Base-by-base conservation (phyloP, 2,888 invertebrate genomes). In the Hirtodrosophila histrioides region DNA sequence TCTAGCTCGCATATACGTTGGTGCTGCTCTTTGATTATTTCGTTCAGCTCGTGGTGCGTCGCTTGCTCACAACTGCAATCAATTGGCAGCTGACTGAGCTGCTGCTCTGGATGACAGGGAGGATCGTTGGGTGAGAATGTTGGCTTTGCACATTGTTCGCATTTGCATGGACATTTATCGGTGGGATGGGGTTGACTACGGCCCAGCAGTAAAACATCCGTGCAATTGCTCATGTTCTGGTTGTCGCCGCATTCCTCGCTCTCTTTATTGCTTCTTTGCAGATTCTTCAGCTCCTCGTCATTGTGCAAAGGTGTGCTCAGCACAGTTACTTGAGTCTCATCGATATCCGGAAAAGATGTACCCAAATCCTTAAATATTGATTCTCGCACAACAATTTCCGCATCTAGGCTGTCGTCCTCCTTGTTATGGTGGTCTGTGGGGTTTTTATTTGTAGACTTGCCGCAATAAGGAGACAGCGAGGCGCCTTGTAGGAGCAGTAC, bases 191-290 rank as follows among this genome's bases (percentile, higher is more conserved):
- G n/a, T 29, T 53, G 64, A 4, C 72, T 70, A 6, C 64, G 64
- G 6, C 73, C 69, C 35, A 82, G 51, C 11, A 83, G 51, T 17
- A 84, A 50, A n/a, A 84, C 88, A 43, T 84, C 83, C 8, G 84
- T 83, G 43, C 66, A 17, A 17, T 17, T 60, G 8, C 35, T 35
- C 35, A 50, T 10, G 35, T 31, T 35, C 2, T 3, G 41, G 7
- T 11, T 37, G 27, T 60, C 58, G 0, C 51, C 76, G 10, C 75
- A 58, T n/a, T 64, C 40, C 4, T 54, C 43, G 11, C 5, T 27
- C 6, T 3, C 27, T 5, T 4, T 27, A 11, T 11, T 70, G 10
- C 6, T 33, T n/a, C 8, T 50, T 3, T 31, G 24, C 27, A 45
- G 9, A 2, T 9, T 6, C 10, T 45, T n/a, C 4, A 50, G 24